Evolutionary conservation across 2,113 vertebrate genomes (phyloP), one percentile per base, ranked within the genome.

Genomic region (Burhinus bistriatus): DNA sequence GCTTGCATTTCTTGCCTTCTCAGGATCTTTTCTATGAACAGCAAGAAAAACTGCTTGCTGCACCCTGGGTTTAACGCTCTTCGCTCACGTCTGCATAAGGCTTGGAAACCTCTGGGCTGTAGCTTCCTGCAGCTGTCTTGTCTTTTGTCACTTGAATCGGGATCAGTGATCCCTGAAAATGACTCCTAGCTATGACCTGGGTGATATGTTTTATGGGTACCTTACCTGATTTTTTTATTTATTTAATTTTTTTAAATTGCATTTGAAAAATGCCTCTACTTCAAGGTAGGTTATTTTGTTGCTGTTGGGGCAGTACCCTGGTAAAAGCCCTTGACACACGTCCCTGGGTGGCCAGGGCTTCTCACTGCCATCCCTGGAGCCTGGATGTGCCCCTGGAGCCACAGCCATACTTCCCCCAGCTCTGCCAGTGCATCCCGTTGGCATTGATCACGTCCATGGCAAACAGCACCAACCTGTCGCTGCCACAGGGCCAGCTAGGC

Each of bases 381-480:
- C 40, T 78, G 36, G 29, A 52, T 32, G 34, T 78, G 15, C 44
- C 44, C 15, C 44, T 44, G 44, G 5, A 54, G 47, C 40, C 3
- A 9, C 47, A 34, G 40, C 80, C 3, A 0, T 1, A 1, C 12
- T 58, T 17, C 40, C 21, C 9, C 5, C 27, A 40, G 34, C 85
- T 65, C 65, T 1, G 1, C 30, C 52, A 38, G 14, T 0, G 2
- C 6, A 5, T 4, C 75, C 38, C 1, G 2, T 15, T 29, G 22
- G 32, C 42, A 58, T 26, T 1, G 1, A 11, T n/a, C 1, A 0
- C n/a, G 44, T 70, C 32, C 47, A 27, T 25, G 29, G 40, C 59
- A 68, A 47, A n/a, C 6, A 2, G 12, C 5, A 8, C 18, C 42
- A 25, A 27, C 22, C 32, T 2, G 1, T 12, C 1, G 0, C 42